phyloP scores from a whole-genome alignment of 1,140 invertebrate genomes.

The Micrasema minimum region DNA sequence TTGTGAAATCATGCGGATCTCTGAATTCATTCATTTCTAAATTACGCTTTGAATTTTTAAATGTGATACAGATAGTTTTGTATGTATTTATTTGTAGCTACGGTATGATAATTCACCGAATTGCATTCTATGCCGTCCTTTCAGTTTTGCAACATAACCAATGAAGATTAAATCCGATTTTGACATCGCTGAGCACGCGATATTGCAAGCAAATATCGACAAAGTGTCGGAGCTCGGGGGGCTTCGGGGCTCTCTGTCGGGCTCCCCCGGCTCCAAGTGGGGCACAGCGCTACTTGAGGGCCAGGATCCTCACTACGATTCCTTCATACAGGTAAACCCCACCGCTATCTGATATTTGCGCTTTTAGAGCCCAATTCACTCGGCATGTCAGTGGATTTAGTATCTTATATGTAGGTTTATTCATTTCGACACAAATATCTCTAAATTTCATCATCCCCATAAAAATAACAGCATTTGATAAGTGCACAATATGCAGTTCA shows the following conservation, averaged over 20 bases:
- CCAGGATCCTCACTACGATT: slow-evolving; percentile 49
- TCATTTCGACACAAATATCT: too few species aligned
- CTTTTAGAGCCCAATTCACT: too few species aligned
- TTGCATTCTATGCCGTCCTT: slow-evolving; percentile 41
- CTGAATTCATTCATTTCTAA: slow-evolving; percentile 17
- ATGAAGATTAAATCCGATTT: slow-evolving; percentile 54
- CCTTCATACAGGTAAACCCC: slow-evolving; percentile 46
- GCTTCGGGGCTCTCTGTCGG: slow-evolving; percentile 49
- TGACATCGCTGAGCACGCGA: slow-evolving; percentile 52
- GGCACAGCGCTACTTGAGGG: slow-evolving; percentile 45
- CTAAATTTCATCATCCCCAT: too few species aligned
- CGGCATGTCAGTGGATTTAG: too few species aligned
- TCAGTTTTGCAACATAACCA: slow-evolving; percentile 49
- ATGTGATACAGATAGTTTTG: slow-evolving; percentile 7
- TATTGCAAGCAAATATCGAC: slow-evolving; percentile 52
- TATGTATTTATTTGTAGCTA: slow-evolving; percentile 8
- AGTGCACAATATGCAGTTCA: too few species aligned
- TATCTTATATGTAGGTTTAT: too few species aligned
- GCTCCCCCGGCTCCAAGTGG: slow-evolving; percentile 51
- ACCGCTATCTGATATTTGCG: too few species aligned
- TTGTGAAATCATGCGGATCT: slow-evolving; percentile 31
- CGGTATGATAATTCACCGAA: slow-evolving; percentile 8
- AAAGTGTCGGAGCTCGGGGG: slow-evolving; percentile 53
- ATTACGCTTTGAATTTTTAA: slow-evolving; percentile 5
- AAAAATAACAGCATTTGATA: too few species aligned